Base-by-base conservation (phyloP, 92 coral and sea anemone species). In the Phenganax marumi region DNA sequence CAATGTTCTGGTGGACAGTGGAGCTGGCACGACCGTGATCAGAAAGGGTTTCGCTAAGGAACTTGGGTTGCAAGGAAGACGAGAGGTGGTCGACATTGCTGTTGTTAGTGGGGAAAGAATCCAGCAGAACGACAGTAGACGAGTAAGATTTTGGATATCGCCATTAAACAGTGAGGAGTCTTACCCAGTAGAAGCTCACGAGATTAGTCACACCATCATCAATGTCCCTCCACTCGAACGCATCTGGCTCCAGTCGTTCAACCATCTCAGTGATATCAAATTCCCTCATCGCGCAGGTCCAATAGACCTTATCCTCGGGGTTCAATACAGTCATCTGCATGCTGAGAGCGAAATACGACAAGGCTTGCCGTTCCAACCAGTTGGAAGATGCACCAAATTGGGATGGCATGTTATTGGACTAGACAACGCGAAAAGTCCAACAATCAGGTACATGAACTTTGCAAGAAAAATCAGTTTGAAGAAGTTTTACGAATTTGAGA, bases 61-160 rank as follows among this genome's bases (percentile, higher is more conserved):
- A 3, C 87, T 87, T 16, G 85, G 91, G 12, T 39, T 84, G 11
- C 88, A 88, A 39, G 88, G 83, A 39, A 70, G 33, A 64, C 3
- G 19, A 17, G 91, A 88, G n/a, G 43, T 47, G 1, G 39, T 85
- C 74, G 85, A 79, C 79, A 63, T 88, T 0, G 88, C 85, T 0
- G 88, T 84, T 14, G 88, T 84, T 13, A 79, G 86, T 8, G 85
- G 88, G 14, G 72, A 63, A 47, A 87, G 82, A 65, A 52, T 87
- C 0, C 22, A 73, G 50, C 85, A 84, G 50, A 22, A 52, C 8
- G 24, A 79, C 11, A 88, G 88, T 63, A 71, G 88, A 50, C n/a
- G 82, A 80, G 74, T 88, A 8, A 71, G 68, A 54, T 73, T 88
- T 50, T 78, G 88, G 90, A 88, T 88, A 0, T 83, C 87, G n/a